phyloP scores from a whole-genome alignment of 2,888 invertebrate genomes.

The Fragum whitleyi region DNA sequence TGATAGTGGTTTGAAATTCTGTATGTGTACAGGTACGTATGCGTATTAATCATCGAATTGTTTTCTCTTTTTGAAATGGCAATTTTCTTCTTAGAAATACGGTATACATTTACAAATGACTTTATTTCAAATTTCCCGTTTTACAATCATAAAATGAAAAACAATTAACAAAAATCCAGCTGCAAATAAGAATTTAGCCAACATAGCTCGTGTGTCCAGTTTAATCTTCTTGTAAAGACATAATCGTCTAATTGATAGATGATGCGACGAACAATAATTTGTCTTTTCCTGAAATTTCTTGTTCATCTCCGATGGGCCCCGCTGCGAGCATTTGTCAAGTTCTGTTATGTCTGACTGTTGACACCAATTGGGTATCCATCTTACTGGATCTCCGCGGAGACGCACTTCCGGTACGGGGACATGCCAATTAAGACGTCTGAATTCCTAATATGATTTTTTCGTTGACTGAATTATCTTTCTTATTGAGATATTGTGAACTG shows the following conservation, averaged over 20 bases:
- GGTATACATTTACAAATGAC: no score
- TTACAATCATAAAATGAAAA: no score
- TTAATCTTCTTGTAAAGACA: not conserved
- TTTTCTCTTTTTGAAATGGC: no score
- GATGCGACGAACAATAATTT: not conserved
- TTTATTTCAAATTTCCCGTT: no score
- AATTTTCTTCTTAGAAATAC: no score
- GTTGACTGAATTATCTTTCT: not conserved
- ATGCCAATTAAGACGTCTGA: not conserved
- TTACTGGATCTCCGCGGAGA: constrained; percentile 11
- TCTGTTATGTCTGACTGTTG: not conserved
- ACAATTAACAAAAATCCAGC: no score
- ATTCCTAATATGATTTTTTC: not conserved
- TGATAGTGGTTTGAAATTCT: no score
- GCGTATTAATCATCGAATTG: no score
- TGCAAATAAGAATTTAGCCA: no score
- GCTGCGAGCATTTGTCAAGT: constrained; percentile 16
- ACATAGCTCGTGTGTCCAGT: no score
- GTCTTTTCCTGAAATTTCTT: not conserved
- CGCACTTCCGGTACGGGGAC: not conserved
- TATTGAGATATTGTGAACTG: not conserved
- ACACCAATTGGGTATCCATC: constrained; percentile 18
- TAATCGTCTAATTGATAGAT: constrained; percentile 7
- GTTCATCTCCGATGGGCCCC: not conserved
- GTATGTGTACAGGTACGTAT: no score